Conservation (phyloP, 2,113 vertebrate genomes). For the Cheirogaleus medius region DNA sequence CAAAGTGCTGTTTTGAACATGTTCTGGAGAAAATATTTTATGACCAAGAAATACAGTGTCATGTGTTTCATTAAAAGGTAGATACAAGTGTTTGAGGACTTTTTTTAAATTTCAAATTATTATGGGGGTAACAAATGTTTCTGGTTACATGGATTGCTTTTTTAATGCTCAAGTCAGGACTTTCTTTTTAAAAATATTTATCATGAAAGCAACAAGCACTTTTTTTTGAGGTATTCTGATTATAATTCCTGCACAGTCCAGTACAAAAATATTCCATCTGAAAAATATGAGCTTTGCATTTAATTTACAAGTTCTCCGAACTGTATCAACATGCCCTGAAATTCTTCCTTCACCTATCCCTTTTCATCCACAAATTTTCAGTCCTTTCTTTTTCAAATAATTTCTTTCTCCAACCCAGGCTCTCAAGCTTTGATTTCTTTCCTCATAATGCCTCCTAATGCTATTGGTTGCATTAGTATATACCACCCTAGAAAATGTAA, state of each 20-base stretch:
- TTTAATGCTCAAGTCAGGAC: too few species aligned
- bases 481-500: background rate
- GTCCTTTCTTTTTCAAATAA: background rate
- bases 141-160: too few species aligned
- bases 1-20: background rate
- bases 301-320: conserved; percentile 28
- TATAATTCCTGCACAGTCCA: background rate
- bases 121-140: too few species aligned
- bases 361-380: background rate
- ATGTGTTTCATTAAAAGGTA: background rate
- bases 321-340: background rate
- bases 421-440: background rate
- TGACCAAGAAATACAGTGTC: background rate
- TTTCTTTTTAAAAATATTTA: background rate
- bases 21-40: background rate
- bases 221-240: background rate
- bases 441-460: background rate
- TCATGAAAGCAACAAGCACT: background rate
- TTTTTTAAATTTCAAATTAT: background rate
- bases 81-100: background rate
- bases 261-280: background rate
- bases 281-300: background rate
- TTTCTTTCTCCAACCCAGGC: background rate
- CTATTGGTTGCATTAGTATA: background rate
- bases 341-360: background rate